These are phyloP conservation scores for Trachemys scripta DNA, from an alignment of 2,113 vertebrate species.

Conservation along the genomic window DNA sequence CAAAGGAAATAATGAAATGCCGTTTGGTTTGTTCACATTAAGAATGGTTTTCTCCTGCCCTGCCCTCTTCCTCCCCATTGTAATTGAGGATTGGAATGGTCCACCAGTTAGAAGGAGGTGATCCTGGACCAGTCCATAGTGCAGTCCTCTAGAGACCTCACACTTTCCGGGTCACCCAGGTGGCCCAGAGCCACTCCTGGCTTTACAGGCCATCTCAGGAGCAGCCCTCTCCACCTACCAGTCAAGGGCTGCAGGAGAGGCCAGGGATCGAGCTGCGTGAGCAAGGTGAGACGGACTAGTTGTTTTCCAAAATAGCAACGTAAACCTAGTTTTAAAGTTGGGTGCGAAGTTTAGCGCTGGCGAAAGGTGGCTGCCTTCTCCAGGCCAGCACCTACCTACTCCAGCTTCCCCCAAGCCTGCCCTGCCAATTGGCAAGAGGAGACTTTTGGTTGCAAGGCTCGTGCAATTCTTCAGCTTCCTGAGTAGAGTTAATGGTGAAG, in stretches of 20 bases:
- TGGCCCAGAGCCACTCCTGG: not conserved
- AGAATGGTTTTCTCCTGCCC: not conserved
- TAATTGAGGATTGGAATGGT: not conserved
- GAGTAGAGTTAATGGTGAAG: not conserved
- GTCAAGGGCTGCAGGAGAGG: not conserved
- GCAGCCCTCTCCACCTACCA: not conserved
- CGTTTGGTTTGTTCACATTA: not conserved
- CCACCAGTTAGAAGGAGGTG: not conserved
- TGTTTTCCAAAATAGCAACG: not conserved
- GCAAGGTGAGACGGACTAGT: not conserved
- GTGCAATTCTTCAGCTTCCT: not conserved
- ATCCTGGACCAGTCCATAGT: not conserved
- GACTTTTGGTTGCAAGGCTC: not conserved
- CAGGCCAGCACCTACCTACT: not conserved
- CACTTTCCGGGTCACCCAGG: not conserved
- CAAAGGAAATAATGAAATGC: not conserved
- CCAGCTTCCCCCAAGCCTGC: not conserved
- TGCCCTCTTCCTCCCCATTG: not conserved
- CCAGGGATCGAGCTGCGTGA: rapidly evolving
- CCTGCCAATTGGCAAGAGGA: not conserved
- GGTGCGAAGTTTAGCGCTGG: not conserved
- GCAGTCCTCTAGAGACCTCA: not conserved
- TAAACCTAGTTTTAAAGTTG: not conserved
- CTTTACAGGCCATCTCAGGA: not conserved
- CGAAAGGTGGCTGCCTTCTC: not conserved